A percentile compares a stretch with the other conserved stretches of the same genome.
phyloP scores from a whole-genome alignment of 2,888 invertebrate species.

The Teleogryllus oceanicus region DNA sequence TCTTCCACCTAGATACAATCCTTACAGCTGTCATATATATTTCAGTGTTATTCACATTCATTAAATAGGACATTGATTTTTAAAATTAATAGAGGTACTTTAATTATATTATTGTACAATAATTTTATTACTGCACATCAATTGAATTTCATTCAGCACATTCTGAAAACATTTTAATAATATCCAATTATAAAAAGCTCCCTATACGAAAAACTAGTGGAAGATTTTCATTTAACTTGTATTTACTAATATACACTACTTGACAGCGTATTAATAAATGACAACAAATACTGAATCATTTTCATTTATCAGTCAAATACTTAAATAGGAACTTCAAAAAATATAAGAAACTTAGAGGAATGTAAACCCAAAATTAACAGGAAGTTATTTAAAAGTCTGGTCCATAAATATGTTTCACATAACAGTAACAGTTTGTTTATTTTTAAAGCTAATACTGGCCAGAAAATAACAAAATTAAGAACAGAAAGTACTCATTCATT shows the following conservation, averaged over 20 bases:
- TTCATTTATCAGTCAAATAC: not conserved
- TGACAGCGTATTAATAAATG: not conserved
- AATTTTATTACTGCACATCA: not conserved
- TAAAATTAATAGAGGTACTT: not conserved
- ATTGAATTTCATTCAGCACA: not conserved
- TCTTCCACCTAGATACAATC: not conserved
- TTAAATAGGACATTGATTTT: not conserved
- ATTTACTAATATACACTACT: not conserved
- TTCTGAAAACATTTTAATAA: not conserved
- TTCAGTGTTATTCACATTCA: not conserved
- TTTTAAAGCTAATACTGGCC: slow-evolving; percentile 1
- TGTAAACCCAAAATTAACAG: not conserved
- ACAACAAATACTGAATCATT: not conserved
- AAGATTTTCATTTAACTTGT: not conserved
- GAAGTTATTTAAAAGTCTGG: not conserved
- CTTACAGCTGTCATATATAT: not conserved
- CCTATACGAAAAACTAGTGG: not conserved
- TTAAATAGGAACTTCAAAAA: slow-evolving; percentile 1
- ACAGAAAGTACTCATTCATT: not conserved
- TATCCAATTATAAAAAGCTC: not conserved
- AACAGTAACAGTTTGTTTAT: not conserved
- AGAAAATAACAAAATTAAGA: not conserved
- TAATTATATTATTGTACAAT: not conserved
- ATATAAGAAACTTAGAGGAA: not conserved
- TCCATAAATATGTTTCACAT: not conserved